These are phyloP conservation scores for Mungos mungo DNA, from an alignment of 2,113 vertebrate species.

Conservation along the genomic window DNA sequence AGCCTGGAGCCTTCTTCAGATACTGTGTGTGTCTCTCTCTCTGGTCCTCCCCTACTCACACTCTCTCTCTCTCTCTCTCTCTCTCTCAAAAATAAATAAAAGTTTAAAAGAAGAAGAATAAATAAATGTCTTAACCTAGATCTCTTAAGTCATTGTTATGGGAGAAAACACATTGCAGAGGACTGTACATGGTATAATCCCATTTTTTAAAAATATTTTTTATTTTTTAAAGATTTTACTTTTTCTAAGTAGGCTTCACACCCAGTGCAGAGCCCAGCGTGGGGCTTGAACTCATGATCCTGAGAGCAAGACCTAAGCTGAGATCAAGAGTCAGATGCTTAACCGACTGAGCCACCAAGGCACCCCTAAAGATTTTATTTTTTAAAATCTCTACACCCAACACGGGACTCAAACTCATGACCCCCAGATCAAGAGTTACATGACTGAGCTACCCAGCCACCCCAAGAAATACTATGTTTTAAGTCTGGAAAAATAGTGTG, in stretches of 20 bases:
- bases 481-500: background rate
- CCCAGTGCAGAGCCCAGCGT: too few species aligned
- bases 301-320: too few species aligned
- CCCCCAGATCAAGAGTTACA: background rate
- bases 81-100: too few species aligned
- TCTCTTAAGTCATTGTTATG: background rate
- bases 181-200: background rate
- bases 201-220: background rate
- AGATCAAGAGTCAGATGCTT: too few species aligned
- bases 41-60: too few species aligned
- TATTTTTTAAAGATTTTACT: background rate
- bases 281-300: too few species aligned
- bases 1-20: too few species aligned
- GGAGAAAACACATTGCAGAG: background rate
- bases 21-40: too few species aligned
- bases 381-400: background rate
- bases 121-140: slow-evolving; percentile 6
- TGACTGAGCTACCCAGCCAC: background rate
- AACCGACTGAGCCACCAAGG: too few species aligned
- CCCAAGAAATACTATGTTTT: background rate
- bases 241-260: background rate
- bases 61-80: too few species aligned
- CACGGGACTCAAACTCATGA: background rate
- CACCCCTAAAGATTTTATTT: background rate
- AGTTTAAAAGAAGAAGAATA: too few species aligned